Base-by-base conservation (phyloP, 1,140 invertebrate species). In the Drosophila littoralis region DNA sequence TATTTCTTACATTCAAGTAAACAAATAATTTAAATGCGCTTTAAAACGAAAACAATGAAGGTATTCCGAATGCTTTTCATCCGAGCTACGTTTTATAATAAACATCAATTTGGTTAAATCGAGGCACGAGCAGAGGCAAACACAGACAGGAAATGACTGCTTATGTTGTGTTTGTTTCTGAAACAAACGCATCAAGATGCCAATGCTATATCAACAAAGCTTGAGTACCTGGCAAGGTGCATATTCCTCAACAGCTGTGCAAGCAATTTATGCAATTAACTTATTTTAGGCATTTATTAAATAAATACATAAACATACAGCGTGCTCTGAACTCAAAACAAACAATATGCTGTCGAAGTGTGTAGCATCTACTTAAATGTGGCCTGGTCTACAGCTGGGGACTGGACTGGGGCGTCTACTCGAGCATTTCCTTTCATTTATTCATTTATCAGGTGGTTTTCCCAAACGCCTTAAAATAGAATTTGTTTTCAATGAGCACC, bases 391-490 rank as follows among this genome's bases (percentile, higher is more conserved):
- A 22, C 54, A 35, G 17, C 65, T 57, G 15, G 38, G 22, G 46
- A 38, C 65, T 45, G 35, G 1, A 13, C 42, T 15, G 15, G 42
- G 50, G 57, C 50, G 64, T 58, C 60, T 60, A 75, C 59, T 59
- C 48, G 61, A 78, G 52, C 67, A 63, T 83, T 73, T 81, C 51
- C 77, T 73, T 81, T 48, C 50, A 67, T 66, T 66, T 67, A 63
- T 52, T 48, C 66, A 63, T 84, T 84, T 89, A 89, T 89, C 84
- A 89, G 84, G 84, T 89, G 84, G 84, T 89, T 89, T 77, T 89
- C 84, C 84, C 80, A 84, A 89, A 81, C 59, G 75, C 74, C 84
- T 89, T 81, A 75, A 89, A 84, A 84, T 89, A 89, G 80, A 52
- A 12, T 68, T 74, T 84, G 77, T 89, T 89, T 89, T 81, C 77